Evolutionary conservation across 2,888 invertebrate species (phyloP).

Genomic region (Heliconius charithonia): DNA sequence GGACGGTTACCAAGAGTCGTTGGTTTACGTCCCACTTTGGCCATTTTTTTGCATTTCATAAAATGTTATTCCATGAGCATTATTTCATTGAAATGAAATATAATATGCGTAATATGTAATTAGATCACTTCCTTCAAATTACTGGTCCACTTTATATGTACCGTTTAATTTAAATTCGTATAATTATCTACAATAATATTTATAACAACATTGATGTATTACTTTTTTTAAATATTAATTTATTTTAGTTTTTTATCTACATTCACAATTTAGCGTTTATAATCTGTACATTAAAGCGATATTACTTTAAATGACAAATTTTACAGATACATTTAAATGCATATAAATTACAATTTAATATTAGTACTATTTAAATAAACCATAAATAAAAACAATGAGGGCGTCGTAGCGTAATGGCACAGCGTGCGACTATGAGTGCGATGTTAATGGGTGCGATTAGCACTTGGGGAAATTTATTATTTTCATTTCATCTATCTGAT

Average conservation of each 20-base stretch:
- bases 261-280: background rate
- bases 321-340: conserved; percentile 29
- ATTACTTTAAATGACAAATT: background rate
- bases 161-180: conserved; percentile 40
- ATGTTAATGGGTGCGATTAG: too few species aligned
- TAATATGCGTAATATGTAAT: background rate
- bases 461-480: background rate
- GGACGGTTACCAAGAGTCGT: background rate
- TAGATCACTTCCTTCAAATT: conserved; percentile 3
- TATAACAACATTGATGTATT: background rate
- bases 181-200: conserved; percentile 20
- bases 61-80: background rate
- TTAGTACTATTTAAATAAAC: background rate
- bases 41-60: background rate
- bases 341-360: conserved; percentile 23
- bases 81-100: background rate
- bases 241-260: background rate
- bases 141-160: conserved; percentile 42
- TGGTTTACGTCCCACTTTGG: background rate
- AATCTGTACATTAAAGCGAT: conserved; percentile 16
- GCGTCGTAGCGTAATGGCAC: background rate
- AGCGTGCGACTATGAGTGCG: background rate
- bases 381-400: background rate
- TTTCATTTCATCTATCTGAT: background rate
- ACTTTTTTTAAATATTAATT: background rate